A percentile compares a stretch with the other conserved stretches of the same genome.
Conservation (phyloP, 2,113 vertebrate species). For the Gopherus flavomarginatus region DNA sequence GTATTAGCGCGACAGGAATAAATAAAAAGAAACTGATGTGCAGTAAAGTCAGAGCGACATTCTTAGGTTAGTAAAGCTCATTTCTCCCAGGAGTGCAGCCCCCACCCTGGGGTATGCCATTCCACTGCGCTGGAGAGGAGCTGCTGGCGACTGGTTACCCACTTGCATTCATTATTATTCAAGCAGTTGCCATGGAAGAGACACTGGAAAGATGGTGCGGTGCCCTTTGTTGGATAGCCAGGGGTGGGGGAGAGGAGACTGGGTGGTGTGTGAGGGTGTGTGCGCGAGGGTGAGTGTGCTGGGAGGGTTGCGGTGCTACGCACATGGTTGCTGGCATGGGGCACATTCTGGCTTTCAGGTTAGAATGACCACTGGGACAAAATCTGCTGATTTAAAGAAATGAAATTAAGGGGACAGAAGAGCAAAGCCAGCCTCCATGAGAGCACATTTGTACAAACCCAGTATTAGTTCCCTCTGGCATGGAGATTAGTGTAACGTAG, state of each 20-base stretch:
- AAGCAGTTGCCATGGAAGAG: constrained; percentile 70
- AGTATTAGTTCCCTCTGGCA: constrained; percentile 10
- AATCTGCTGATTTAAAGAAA: constrained; percentile 51
- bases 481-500: constrained; percentile 35
- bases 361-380: constrained; percentile 76
- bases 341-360: constrained; percentile 56
- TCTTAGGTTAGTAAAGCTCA: constrained; percentile 71
- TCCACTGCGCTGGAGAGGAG: constrained; percentile 4
- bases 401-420: constrained; percentile 13
- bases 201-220: constrained; percentile 40
- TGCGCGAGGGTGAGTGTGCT: constrained; percentile 27
- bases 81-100: constrained; percentile 37
- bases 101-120: constrained; percentile 37
- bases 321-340: constrained; percentile 13
- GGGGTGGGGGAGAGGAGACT: constrained; percentile 3
- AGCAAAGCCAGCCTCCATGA: constrained; percentile 40
- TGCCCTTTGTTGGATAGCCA: constrained; percentile 45
- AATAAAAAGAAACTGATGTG: constrained; percentile 74
- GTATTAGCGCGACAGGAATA: constrained; percentile 73
- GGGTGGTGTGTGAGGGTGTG: constrained; percentile 18
- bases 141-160: constrained; percentile 12
- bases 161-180: constrained; percentile 47
- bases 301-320: constrained; percentile 46
- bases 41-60: constrained; percentile 72
- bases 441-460: not conserved